phyloP scores from a whole-genome alignment of 1,140 invertebrate genomes.

The Telenomus remus region DNA sequence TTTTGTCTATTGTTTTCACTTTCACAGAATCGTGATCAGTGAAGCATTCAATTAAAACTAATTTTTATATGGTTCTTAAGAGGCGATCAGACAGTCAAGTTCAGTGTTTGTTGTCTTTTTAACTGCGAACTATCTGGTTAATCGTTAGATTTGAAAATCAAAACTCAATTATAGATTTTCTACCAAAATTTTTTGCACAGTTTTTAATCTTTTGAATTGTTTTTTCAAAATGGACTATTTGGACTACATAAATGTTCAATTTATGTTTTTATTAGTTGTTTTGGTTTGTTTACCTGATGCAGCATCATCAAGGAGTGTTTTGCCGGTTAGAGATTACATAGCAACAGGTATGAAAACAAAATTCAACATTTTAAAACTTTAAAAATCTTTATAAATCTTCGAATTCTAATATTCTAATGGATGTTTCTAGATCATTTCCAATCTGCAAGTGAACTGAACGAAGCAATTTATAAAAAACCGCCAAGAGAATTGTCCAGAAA shows the following conservation, averaged over 20 bases:
- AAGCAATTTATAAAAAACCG: conserved; percentile 22
- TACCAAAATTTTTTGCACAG: neutral
- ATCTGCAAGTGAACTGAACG: conserved; percentile 20
- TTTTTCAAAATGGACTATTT: neutral
- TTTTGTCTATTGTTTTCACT: neutral
- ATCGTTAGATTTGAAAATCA: no score
- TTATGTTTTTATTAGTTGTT: conserved; percentile 1
- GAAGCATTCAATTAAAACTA: neutral
- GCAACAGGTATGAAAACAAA: conserved; percentile 20
- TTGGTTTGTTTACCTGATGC: conserved; percentile 6
- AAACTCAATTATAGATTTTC: neutral
- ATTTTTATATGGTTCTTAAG: neutral
- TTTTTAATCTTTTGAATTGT: no score
- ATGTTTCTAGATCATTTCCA: conserved; percentile 32
- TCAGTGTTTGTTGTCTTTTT: neutral
- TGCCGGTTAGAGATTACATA: conserved; percentile 34
- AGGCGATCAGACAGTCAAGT: neutral
- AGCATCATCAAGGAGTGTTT: conserved; percentile 4
- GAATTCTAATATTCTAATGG: no score
- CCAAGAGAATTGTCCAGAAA: conserved; percentile 54
- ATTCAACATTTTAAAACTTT: no score
- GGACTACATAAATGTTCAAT: neutral
- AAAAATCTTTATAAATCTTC: no score
- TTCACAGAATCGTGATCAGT: neutral
- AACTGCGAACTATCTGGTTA: neutral